Conservation (phyloP, 1,140 invertebrate species). For the Heterodera schachtii region DNA sequence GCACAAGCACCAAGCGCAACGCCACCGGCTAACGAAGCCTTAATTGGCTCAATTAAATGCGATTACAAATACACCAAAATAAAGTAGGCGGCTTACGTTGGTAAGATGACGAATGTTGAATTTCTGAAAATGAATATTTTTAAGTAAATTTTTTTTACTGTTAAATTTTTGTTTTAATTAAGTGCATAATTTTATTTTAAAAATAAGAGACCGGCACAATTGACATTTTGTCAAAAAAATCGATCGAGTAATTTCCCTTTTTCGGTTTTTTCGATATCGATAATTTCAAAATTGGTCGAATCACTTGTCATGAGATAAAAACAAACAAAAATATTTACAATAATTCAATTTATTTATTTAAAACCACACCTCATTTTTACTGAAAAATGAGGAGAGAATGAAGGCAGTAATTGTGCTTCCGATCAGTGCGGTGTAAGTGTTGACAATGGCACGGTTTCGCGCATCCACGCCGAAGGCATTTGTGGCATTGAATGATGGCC, state of each 20-base stretch:
- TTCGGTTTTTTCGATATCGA: no score
- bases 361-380: constrained; percentile 54
- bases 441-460: constrained; percentile 68
- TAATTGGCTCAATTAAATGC: not conserved
- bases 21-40: constrained; percentile 69
- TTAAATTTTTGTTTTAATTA: not conserved
- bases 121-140: constrained; percentile 15
- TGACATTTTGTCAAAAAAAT: no score
- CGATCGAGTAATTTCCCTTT: no score
- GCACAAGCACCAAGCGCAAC: constrained; percentile 68
- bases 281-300: no score
- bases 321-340: no score
- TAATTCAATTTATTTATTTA: constrained; percentile 7
- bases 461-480: constrained; percentile 65
- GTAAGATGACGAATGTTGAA: constrained; percentile 68
- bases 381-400: constrained; percentile 66
- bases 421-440: constrained; percentile 69
- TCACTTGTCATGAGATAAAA: no score
- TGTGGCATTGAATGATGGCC: constrained; percentile 68
- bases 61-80: not conserved
- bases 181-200: no score
- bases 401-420: constrained; percentile 68
- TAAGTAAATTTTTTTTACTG: not conserved
- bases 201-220: no score
- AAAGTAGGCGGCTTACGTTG: constrained; percentile 51